Percentiles rank a stretch among this genome's conserved stretches.
Conservation (phyloP, 2,888 invertebrate species). For the Leptopilina myrica region DNA sequence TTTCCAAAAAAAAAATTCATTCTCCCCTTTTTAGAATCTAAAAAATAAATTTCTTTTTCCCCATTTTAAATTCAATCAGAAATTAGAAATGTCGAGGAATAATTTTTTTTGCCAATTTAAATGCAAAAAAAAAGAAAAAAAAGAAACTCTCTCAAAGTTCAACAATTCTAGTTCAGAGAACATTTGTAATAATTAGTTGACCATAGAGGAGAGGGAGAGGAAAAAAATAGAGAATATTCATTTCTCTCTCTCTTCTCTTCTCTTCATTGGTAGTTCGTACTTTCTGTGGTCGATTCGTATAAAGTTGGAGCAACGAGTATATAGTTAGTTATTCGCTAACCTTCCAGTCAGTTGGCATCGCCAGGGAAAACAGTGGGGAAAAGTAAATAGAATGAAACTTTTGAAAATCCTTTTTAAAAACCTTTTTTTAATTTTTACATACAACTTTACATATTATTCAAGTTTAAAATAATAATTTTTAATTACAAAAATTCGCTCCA, state of each 20-base stretch:
- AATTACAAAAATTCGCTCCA: background rate
- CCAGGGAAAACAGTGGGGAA: background rate
- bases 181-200: constrained; percentile 13
- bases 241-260: background rate
- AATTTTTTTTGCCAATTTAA: background rate
- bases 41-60: background rate
- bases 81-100: background rate
- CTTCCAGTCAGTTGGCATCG: constrained; percentile 37
- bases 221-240: constrained; percentile 7
- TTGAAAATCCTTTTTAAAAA: constrained; percentile 1
- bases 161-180: background rate
- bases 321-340: constrained; percentile 56
- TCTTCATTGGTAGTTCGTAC: background rate
- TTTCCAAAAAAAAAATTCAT: too few species aligned
- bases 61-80: background rate
- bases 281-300: constrained; percentile 43
- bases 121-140: background rate
- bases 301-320: constrained; percentile 63
- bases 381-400: background rate
- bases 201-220: background rate
- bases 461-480: background rate
- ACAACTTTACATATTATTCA: background rate
- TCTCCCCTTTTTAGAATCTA: too few species aligned
- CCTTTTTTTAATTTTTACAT: background rate
- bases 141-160: constrained; percentile 8